Conservation (phyloP, 1,140 invertebrate genomes). For the Theocolax elegans region DNA sequence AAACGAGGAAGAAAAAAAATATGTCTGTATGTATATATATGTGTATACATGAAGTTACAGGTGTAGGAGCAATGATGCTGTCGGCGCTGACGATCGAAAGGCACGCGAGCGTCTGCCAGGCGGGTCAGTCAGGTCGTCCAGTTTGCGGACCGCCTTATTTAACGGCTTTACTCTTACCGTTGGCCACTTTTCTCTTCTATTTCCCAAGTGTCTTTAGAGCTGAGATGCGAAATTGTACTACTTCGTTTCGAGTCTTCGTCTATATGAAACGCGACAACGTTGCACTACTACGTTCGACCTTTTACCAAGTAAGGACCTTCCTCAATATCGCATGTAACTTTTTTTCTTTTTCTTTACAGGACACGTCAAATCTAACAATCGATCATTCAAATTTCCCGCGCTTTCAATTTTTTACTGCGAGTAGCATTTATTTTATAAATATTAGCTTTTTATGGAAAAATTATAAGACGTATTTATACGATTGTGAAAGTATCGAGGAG, state of each 20-base stretch:
- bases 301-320: conserved; percentile 69
- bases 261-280: conserved; percentile 45
- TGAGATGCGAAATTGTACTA: conserved; percentile 70
- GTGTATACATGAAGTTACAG: conserved; percentile 55
- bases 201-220: conserved; percentile 74
- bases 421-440: too few species aligned
- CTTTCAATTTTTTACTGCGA: too few species aligned
- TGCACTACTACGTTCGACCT: conserved; percentile 54
- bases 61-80: conserved; percentile 82
- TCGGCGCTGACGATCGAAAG: conserved; percentile 82
- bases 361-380: too few species aligned
- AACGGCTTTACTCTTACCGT: conserved; percentile 72
- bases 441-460: too few species aligned
- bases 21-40: too few species aligned
- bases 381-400: too few species aligned
- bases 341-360: too few species aligned
- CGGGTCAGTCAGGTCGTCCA: conserved; percentile 72
- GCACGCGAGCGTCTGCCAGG: conserved; percentile 85
- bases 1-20: too few species aligned
- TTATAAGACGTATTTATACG: too few species aligned
- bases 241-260: conserved; percentile 59
- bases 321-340: too few species aligned
- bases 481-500: too few species aligned
- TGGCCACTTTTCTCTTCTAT: conserved; percentile 75
- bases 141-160: conserved; percentile 71